Evolutionary conservation across 2,113 vertebrate species (phyloP).

Genomic region (Cebidichthys violaceus): DNA sequence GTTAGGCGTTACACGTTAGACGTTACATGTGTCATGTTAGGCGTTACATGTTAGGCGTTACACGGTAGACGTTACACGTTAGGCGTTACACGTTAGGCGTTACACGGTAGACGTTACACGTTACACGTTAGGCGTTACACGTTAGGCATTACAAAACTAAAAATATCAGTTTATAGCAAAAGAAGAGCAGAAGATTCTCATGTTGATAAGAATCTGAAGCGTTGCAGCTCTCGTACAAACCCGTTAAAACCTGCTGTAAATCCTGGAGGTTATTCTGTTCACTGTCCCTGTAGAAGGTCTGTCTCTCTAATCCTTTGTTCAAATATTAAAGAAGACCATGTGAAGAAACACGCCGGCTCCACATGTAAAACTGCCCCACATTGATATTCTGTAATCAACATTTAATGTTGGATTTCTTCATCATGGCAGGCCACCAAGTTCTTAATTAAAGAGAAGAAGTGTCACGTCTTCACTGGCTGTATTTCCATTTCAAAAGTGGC

Average conservation of each 20-base stretch:
- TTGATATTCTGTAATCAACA: slow-evolving; percentile 58
- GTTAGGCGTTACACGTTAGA: too few species aligned
- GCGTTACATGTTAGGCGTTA: too few species aligned
- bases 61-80: too few species aligned
- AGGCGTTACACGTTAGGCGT: too few species aligned
- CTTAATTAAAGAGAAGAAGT: slow-evolving; percentile 62
- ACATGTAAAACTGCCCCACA: slow-evolving; percentile 45
- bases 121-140: too few species aligned
- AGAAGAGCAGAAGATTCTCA: too few species aligned
- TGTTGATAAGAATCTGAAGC: too few species aligned
- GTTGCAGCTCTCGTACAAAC: too few species aligned
- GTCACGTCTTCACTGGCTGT: slow-evolving; percentile 45
- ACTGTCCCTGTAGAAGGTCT: not conserved
- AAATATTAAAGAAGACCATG: slow-evolving; percentile 49
- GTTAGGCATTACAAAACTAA: too few species aligned
- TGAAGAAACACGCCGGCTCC: not conserved
- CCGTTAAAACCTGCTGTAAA: not conserved
- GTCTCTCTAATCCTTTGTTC: slow-evolving; percentile 34
- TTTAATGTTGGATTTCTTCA: slow-evolving; percentile 60
- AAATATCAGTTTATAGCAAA: too few species aligned
- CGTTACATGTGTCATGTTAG: too few species aligned
- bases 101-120: too few species aligned
- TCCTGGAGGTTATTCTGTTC: not conserved
- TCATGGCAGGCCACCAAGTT: slow-evolving; percentile 76
- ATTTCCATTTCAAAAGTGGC: slow-evolving; percentile 81